Evolutionary conservation across 2,888 invertebrate genomes (phyloP), one percentile per base, ranked within the genome.

Genomic region (Rhodophaea formosa): DNA sequence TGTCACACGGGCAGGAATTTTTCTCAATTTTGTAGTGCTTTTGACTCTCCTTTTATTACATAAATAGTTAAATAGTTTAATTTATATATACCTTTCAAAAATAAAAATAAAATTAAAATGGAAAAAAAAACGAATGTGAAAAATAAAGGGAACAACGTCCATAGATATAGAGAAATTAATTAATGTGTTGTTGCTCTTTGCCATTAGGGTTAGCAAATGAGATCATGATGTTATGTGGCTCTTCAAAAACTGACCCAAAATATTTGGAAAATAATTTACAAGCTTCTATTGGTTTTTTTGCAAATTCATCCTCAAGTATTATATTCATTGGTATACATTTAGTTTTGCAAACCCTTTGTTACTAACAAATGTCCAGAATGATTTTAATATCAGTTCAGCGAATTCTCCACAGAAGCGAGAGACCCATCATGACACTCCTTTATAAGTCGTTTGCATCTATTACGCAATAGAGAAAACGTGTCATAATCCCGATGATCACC

Each of bases 401-500:
- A 29, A 2, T 53, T 39, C 56, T 59, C 60, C 1, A 57, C 56
- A 8, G 56, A 52, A 1, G 46, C 12, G 3, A 63, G 16, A 46
- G 43, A 60, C 1, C 1, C 17, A 14, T 47, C 45, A 15, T 63
- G 47, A 52, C 61, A 63, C 6, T 56, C 44, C 2, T 42, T 29
- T 7, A 43, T 56, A 3, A 60, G 49, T 8, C 0, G 10, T 44
- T 61, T 63, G 51, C 51, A 57, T 23, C 63, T 61, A 3, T 23
- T 8, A n/a, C 63, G 54, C 6, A 63, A 47, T 6, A 61, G 15
- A 35, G 53, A 42, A 16, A 63, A 63, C 8, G 58, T 61, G 17
- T 63, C 63, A 16, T 61, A 59, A 29, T 63, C 63, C 3, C 59
- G 46, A 10, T 62, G 61, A 42, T 64, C 62, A 0, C 29, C 45